Conservation (phyloP, 2,113 vertebrate genomes). For the Salvelinus sp. region DNA sequence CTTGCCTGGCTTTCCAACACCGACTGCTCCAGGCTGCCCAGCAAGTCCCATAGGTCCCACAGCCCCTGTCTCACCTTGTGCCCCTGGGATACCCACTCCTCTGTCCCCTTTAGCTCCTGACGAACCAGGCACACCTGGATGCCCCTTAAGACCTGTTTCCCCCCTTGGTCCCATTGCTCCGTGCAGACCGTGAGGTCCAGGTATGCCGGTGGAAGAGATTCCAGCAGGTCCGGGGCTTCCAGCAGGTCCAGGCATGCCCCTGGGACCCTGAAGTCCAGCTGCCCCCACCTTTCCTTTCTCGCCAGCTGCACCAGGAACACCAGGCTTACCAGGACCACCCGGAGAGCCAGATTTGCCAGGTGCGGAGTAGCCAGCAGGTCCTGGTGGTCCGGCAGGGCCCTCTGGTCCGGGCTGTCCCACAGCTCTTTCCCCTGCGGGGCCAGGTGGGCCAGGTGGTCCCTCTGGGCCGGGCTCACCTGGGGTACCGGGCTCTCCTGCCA, state of each 20-base stretch:
- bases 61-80: slow-evolving; percentile 83
- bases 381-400: slow-evolving; percentile 75
- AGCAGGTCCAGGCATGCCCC: slow-evolving; percentile 81
- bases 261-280: slow-evolving; percentile 82
- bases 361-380: slow-evolving; percentile 77
- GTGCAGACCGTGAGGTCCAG: slow-evolving; percentile 81
- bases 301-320: slow-evolving; percentile 68
- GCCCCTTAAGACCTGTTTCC: slow-evolving; percentile 84
- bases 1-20: slow-evolving; percentile 86
- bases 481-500: slow-evolving; percentile 74
- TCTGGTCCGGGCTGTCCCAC: slow-evolving; percentile 63
- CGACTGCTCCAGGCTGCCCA: slow-evolving; percentile 81
- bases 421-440: slow-evolving; percentile 63
- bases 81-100: slow-evolving; percentile 82
- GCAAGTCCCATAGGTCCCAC: slow-evolving; percentile 79
- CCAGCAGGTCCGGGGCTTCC: slow-evolving; percentile 88
- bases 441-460: slow-evolving; percentile 72
- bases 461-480: slow-evolving; percentile 75
- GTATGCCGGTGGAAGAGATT: slow-evolving; percentile 85
- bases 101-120: slow-evolving; percentile 87
- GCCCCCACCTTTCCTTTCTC: slow-evolving; percentile 87
- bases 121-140: slow-evolving; percentile 83
- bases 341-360: slow-evolving; percentile 87
- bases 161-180: slow-evolving; percentile 85
- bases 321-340: slow-evolving; percentile 80